phyloP scores from a whole-genome alignment of 1,140 invertebrate species.

The Rhizoglyphus robini region DNA sequence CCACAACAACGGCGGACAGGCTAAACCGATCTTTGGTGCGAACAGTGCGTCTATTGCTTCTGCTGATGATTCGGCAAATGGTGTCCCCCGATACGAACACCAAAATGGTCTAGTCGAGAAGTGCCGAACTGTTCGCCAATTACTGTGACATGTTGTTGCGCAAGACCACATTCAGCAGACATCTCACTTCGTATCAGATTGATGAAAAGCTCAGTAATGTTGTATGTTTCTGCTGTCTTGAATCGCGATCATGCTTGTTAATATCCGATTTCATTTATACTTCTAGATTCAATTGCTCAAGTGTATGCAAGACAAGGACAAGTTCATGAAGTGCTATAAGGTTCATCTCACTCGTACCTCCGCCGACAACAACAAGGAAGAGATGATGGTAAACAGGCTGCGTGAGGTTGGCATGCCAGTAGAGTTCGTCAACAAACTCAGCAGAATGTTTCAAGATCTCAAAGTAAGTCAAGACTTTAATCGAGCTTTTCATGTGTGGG shows the following conservation, averaged over 20 bases:
- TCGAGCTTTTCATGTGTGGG: conserved; percentile 58
- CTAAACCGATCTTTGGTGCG: too few relatives aligned
- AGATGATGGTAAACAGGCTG: conserved; percentile 95
- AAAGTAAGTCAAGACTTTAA: conserved; percentile 97
- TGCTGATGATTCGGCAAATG: neutral
- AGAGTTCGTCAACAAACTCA: conserved; percentile 96
- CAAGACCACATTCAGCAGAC: conserved; percentile 89
- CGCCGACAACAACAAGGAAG: conserved; percentile 97
- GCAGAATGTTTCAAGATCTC: conserved; percentile 76
- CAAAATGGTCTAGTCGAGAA: conserved; percentile 66
- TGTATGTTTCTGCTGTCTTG: conserved; percentile 40
- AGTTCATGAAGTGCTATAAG: conserved; percentile 99
- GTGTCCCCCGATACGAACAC: too few relatives aligned
- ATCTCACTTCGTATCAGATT: conserved; percentile 93
- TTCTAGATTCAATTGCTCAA: conserved; percentile 75
- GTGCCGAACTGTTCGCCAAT: conserved; percentile 94
- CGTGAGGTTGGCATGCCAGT: conserved; percentile 90
- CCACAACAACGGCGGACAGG: neutral
- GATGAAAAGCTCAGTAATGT: conserved; percentile 83
- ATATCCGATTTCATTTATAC: neutral
- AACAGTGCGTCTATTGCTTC: too few relatives aligned
- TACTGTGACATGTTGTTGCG: conserved; percentile 99
- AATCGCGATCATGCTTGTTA: conserved; percentile 16
- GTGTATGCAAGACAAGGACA: conserved; percentile 98
- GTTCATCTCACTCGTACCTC: conserved; percentile 91